Percentiles rank a stretch among this genome's conserved stretches.
Conservation (phyloP, 2,888 invertebrate genomes). For the Alcis repandata region DNA sequence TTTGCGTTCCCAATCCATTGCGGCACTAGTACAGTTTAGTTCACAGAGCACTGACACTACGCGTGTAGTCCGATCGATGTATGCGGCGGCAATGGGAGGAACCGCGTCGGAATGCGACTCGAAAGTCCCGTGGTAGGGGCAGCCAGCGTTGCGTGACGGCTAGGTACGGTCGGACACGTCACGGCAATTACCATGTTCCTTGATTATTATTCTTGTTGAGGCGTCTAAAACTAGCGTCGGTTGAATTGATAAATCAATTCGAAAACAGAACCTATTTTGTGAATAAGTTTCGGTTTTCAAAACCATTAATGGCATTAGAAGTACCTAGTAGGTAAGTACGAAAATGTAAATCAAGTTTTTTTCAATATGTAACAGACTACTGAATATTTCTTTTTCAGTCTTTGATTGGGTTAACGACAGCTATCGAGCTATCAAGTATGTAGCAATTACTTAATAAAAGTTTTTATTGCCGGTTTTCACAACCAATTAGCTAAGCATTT, state of each 20-base stretch:
- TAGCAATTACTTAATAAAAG: too few species aligned
- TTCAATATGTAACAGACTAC: too few species aligned
- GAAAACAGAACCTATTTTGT: not conserved
- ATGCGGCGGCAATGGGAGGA: slow-evolving; percentile 56
- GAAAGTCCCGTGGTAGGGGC: slow-evolving; percentile 74
- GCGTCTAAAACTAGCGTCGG: slow-evolving; percentile 54
- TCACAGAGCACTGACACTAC: slow-evolving; percentile 52
- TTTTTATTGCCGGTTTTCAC: too few species aligned
- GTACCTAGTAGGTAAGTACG: too few species aligned
- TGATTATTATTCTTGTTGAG: slow-evolving; percentile 67
- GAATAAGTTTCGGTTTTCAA: not conserved
- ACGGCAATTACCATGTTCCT: slow-evolving; percentile 74
- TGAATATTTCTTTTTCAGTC: too few species aligned
- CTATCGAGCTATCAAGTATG: too few species aligned
- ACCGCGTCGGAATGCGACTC: slow-evolving; percentile 56
- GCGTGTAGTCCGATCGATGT: slow-evolving; percentile 59
- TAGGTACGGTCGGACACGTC: slow-evolving; percentile 68
- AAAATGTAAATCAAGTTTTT: too few species aligned
- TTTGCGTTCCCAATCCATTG: slow-evolving; percentile 65
- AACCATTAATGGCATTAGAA: too few species aligned
- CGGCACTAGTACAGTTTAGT: slow-evolving; percentile 54
- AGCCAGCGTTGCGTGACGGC: slow-evolving; percentile 76
- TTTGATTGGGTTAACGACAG: too few species aligned
- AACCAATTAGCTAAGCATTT: not conserved
- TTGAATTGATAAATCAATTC: slow-evolving; percentile 34